Conservation (phyloP, 37 sponge, comb jelly and placozoan genomes). For the Haliclona indistincta region DNA sequence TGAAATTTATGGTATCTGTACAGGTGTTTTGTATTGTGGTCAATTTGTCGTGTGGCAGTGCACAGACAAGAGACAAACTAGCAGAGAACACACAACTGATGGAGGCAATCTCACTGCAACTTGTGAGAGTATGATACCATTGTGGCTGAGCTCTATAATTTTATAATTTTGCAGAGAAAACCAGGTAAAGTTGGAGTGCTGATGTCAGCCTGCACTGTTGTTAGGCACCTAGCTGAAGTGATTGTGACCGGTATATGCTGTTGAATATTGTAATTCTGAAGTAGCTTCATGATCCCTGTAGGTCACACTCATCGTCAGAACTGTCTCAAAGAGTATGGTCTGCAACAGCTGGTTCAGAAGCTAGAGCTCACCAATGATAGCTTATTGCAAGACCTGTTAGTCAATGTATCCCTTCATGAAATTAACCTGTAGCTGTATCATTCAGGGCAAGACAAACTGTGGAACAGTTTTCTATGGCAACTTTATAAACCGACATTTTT, state of each 20-base stretch:
- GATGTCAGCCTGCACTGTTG: slow-evolving; percentile 13
- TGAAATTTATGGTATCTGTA: not conserved
- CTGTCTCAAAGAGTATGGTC: slow-evolving; percentile 55
- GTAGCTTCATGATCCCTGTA: no score
- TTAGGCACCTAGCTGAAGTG: slow-evolving; percentile 21
- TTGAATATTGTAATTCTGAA: no score
- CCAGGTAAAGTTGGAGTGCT: not conserved
- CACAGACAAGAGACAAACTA: slow-evolving; percentile 6
- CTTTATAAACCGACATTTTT: no score
- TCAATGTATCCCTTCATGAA: no score
- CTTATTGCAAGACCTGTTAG: slow-evolving; percentile 36
- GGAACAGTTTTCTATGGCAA: no score
- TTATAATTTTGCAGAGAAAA: not conserved
- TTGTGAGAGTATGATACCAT: slow-evolving; percentile 4
- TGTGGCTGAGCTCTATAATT: not conserved
- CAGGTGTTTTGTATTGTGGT: slow-evolving; percentile 36
- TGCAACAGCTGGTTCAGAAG: slow-evolving; percentile 36
- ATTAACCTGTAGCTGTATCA: no score
- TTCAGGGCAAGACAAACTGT: no score
- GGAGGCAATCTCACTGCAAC: not conserved
- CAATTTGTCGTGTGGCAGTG: slow-evolving; percentile 13
- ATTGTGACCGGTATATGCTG: no score
- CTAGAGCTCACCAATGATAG: slow-evolving; percentile 21
- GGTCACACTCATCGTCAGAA: slow-evolving; percentile 57
- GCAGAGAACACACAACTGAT: not conserved